These are phyloP conservation scores for Antrozous pallidus DNA, from an alignment of 2,797 vertebrate genomes.

Conservation along the genomic window DNA sequence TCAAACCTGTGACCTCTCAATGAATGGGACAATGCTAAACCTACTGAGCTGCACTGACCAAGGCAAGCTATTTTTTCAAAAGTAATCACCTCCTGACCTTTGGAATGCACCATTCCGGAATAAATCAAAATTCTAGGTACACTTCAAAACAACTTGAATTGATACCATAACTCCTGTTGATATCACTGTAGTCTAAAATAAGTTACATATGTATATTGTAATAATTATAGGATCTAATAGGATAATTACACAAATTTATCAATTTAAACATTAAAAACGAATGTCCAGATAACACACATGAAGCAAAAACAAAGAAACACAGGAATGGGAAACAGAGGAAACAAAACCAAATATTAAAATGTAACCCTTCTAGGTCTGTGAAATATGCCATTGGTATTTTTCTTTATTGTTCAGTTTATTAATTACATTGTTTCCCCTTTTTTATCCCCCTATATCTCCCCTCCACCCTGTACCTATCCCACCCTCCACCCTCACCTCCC, in stretches of 20 bases:
- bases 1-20: too few species aligned
- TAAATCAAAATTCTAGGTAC: background rate
- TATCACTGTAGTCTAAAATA: background rate
- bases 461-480: too few species aligned
- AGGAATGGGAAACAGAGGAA: background rate
- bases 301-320: slow-evolving; percentile 13
- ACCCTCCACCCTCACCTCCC: too few species aligned
- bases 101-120: background rate
- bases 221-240: background rate
- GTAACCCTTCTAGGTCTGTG: too few species aligned
- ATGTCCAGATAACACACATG: background rate
- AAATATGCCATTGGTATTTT: too few species aligned
- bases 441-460: too few species aligned
- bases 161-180: background rate
- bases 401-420: too few species aligned
- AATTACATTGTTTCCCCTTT: too few species aligned
- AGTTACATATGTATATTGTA: background rate
- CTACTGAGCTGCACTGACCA: too few species aligned
- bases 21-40: too few species aligned
- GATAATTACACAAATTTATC: background rate
- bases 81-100: background rate
- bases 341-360: too few species aligned
- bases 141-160: background rate
- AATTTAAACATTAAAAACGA: background rate
- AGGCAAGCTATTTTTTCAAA: background rate